These are phyloP conservation scores for Actenoides hombroni DNA, from an alignment of 2,113 vertebrate genomes.

Conservation along the genomic window DNA sequence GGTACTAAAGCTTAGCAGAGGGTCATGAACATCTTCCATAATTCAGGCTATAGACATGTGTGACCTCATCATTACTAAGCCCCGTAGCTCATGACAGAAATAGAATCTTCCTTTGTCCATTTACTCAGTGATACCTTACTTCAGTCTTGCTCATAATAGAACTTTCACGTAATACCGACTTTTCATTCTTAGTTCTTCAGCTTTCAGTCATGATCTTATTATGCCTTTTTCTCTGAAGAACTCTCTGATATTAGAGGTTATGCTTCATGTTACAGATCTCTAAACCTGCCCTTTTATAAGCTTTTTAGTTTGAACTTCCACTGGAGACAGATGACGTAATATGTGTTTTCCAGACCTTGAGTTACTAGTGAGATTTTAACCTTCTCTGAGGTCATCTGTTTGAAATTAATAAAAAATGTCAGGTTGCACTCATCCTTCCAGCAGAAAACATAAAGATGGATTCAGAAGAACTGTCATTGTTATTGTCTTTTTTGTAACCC, in stretches of 20 bases:
- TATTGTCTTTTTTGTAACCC: not conserved
- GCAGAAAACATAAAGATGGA: not conserved
- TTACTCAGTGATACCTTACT: not conserved
- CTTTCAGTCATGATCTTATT: not conserved
- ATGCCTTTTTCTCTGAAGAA: not conserved
- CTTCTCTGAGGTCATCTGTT: not conserved
- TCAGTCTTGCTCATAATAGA: not conserved
- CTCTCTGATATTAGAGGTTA: not conserved
- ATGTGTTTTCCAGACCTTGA: not conserved
- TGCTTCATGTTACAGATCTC: not conserved
- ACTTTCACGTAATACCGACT: not conserved
- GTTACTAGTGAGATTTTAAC: not conserved
- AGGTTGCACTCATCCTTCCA: not conserved
- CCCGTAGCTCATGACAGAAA: not conserved
- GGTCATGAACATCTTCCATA: not conserved
- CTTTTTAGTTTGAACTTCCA: not conserved
- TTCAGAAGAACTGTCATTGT: not conserved
- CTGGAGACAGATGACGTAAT: not conserved
- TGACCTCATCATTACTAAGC: not conserved
- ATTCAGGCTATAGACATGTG: not conserved
- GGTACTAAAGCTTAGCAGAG: not conserved
- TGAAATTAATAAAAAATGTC: not conserved
- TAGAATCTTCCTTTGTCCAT: not conserved
- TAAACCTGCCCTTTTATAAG: not conserved
- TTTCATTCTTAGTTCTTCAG: not conserved